These are phyloP conservation scores for Sarotherodon lohbergeri DNA, from an alignment of 2,113 vertebrate species.

Conservation along the genomic window DNA sequence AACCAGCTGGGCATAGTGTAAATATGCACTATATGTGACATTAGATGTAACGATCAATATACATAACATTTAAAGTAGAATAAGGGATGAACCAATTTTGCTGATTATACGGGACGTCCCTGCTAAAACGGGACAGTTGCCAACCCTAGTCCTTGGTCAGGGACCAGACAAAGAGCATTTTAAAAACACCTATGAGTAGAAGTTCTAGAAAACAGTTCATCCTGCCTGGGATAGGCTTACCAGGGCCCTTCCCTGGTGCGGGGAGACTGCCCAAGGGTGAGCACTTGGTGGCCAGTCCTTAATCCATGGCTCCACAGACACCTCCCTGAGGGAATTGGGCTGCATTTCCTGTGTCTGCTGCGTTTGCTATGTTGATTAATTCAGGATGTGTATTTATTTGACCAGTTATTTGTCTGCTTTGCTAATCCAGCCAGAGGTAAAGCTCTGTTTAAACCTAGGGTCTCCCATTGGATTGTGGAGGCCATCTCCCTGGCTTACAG, in stretches of 20 bases:
- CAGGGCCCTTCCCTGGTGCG: background rate
- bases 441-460: background rate
- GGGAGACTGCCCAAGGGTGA: background rate
- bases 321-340: background rate
- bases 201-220: background rate
- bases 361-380: background rate
- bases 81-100: background rate
- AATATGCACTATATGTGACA: background rate
- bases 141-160: background rate
- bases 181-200: background rate
- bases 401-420: background rate
- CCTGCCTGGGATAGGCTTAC: background rate
- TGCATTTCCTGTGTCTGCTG: background rate
- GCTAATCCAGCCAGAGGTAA: background rate
- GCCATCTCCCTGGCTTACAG: background rate
- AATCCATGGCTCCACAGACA: background rate
- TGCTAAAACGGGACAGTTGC: background rate
- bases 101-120: background rate
- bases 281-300: background rate
- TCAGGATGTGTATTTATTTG: background rate
- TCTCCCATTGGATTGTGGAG: background rate
- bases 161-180: background rate
- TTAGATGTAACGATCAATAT: background rate
- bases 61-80: background rate
- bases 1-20: background rate